Percentiles rank a stretch among this genome's conserved stretches.
Conservation (phyloP, 64 coral and sea anemone species). For the Acropora yongei region DNA sequence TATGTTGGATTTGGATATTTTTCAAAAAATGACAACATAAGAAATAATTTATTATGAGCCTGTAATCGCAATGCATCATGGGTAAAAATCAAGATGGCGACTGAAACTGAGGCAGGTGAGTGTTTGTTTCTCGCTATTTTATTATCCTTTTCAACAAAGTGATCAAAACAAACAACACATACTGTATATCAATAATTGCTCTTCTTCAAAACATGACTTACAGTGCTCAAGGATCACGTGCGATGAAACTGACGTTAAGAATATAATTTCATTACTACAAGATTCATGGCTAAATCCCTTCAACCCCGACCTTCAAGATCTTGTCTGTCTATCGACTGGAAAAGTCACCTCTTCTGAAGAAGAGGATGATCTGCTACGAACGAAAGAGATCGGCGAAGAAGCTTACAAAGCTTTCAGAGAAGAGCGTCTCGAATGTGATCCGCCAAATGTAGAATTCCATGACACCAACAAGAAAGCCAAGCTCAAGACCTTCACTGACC, state of each 20-base stretch:
- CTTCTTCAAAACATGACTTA: conserved; percentile 28
- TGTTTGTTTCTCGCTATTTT: no score
- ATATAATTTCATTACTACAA: conserved; percentile 13
- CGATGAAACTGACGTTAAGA: conserved; percentile 65
- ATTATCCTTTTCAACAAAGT: no score
- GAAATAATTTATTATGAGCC: no score
- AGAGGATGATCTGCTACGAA: conserved; percentile 21
- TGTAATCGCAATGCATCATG: no score
- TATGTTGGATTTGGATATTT: no score
- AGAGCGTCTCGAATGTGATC: conserved; percentile 56
- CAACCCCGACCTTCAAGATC: conserved; percentile 22
- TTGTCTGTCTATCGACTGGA: conserved; percentile 39
- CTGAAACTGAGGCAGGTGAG: no score
- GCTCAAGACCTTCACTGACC: conserved; percentile 62
- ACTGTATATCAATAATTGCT: conserved; percentile 20
- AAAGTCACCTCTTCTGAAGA: conserved; percentile 22
- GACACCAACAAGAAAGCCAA: conserved; percentile 55
- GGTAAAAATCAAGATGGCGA: no score
- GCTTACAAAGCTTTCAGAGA: conserved; percentile 35
- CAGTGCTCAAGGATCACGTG: conserved; percentile 52
- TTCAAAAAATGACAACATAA: no score
- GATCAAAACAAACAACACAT: not conserved
- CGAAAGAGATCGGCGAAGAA: conserved; percentile 29
- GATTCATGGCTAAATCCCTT: conserved; percentile 7
- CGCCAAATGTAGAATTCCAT: conserved; percentile 59